These are phyloP conservation scores for Gymnocheta viridis DNA, from an alignment of 2,888 invertebrate genomes.

Conservation along the genomic window DNA sequence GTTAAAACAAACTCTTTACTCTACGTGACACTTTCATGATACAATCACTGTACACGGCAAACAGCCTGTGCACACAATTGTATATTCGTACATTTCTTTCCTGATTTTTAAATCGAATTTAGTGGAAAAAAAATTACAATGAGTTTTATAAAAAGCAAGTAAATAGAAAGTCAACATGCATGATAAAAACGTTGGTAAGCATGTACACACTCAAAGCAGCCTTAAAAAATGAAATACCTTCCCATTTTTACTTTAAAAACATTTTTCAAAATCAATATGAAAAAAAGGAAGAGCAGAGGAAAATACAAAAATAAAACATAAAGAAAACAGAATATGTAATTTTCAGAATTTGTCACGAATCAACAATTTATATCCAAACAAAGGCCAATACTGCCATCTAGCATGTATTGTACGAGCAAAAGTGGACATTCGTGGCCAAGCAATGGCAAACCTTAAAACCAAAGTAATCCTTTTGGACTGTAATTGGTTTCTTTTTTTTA, in stretches of 20 bases:
- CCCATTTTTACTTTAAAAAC: constrained; percentile 15
- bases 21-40: constrained; percentile 53
- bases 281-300: not conserved
- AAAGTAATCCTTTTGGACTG: constrained; percentile 36
- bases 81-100: constrained; percentile 20
- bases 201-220: constrained; percentile 3
- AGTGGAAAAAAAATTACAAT: constrained; percentile 41
- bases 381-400: constrained; percentile 26
- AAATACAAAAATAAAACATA: not conserved
- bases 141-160: constrained; percentile 26
- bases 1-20: constrained; percentile 38
- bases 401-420: not conserved
- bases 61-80: constrained; percentile 18
- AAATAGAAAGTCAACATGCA: constrained; percentile 29
- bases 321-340: constrained; percentile 54
- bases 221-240: not conserved
- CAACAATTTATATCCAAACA: constrained; percentile 65
- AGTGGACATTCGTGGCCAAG: constrained; percentile 20
- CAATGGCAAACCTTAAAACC: constrained; percentile 42
- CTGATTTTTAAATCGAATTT: constrained; percentile 39
- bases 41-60: constrained; percentile 5
- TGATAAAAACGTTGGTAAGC: not conserved
- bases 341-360: constrained; percentile 68
- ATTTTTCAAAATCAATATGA: constrained; percentile 35
- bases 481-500: constrained; percentile 18